Percentiles rank a stretch among this genome's conserved stretches.
phyloP scores from a whole-genome alignment of 2,113 vertebrate species.

The Sebastes fasciatus region DNA sequence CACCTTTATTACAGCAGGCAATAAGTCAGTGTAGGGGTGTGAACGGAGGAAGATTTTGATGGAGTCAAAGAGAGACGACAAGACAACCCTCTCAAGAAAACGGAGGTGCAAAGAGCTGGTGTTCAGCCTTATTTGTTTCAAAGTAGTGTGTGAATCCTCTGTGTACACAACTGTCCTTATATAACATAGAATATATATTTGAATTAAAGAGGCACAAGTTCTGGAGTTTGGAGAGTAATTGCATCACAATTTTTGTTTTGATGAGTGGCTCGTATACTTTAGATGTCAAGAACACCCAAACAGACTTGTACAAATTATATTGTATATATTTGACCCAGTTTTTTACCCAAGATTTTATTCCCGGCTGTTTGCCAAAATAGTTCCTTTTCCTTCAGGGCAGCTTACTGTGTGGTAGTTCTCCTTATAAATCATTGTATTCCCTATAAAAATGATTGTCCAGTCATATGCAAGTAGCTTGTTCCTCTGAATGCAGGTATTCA shows the following conservation, averaged over 20 bases:
- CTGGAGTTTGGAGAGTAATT: not conserved
- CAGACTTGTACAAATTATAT: not conserved
- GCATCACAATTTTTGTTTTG: not conserved
- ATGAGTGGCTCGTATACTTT: not conserved
- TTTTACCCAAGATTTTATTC: not conserved
- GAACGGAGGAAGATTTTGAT: slow-evolving; percentile 67
- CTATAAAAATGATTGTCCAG: not conserved
- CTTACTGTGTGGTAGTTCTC: not conserved
- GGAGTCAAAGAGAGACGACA: slow-evolving; percentile 59
- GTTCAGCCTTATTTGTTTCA: slow-evolving; percentile 43
- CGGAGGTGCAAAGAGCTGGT: slow-evolving; percentile 33
- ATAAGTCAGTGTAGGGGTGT: slow-evolving; percentile 68
- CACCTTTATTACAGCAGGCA: slow-evolving; percentile 78
- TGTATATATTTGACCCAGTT: not conserved
- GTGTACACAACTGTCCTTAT: not conserved
- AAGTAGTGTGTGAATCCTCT: slow-evolving; percentile 3
- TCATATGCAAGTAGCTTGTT: not conserved
- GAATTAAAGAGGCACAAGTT: not conserved
- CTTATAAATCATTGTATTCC: not conserved
- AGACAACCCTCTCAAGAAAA: slow-evolving; percentile 40
- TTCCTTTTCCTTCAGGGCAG: too few relatives aligned
- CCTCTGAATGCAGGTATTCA: not conserved
- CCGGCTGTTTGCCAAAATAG: not conserved
- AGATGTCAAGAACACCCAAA: not conserved
- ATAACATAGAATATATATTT: not conserved